phyloP scores from a whole-genome alignment of 2,888 invertebrate genomes.

The Lutraria lutraria region DNA sequence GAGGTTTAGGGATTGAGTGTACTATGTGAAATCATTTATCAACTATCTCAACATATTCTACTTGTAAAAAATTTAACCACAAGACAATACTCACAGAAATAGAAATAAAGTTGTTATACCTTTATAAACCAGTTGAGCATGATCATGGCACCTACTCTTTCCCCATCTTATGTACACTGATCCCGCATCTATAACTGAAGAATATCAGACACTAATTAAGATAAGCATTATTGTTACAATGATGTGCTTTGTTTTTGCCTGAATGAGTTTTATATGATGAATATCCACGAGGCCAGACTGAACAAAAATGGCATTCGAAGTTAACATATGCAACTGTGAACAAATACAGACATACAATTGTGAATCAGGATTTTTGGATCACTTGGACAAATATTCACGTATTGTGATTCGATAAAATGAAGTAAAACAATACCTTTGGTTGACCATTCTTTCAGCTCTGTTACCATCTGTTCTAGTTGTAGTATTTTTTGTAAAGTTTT shows the following conservation, averaged over 20 bases:
- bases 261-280: not conserved
- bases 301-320: too few relatives aligned
- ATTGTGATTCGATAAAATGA: too few relatives aligned
- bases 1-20: not conserved
- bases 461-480: not conserved
- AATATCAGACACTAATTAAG: not conserved
- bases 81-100: too few relatives aligned
- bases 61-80: too few relatives aligned
- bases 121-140: not conserved
- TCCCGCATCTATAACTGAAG: not conserved
- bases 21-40: not conserved
- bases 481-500: not conserved
- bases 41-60: not conserved
- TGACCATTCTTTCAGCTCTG: not conserved
- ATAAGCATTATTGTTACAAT: not conserved
- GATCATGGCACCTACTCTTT: not conserved
- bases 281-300: too few relatives aligned
- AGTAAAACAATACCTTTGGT: not conserved
- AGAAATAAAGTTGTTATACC: not conserved
- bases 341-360: not conserved
- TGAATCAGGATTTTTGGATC: not conserved
- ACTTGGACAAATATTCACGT: too few relatives aligned
- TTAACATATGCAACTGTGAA: not conserved
- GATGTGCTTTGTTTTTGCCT: not conserved
- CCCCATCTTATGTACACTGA: conserved; percentile 5